Conservation (phyloP, 2,888 invertebrate genomes). For the Athalia cordata region DNA sequence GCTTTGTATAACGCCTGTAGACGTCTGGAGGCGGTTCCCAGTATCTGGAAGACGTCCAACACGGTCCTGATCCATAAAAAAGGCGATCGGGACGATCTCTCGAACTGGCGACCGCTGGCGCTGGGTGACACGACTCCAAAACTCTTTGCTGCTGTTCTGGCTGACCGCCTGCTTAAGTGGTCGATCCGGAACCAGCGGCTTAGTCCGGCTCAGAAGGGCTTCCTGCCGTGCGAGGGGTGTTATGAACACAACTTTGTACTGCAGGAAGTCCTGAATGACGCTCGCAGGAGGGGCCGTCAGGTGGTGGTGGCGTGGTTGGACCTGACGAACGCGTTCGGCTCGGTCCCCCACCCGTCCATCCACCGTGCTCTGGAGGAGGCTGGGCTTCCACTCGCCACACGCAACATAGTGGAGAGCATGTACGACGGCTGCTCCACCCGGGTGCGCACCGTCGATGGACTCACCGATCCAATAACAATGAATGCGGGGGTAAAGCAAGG, state of each 20-base stretch:
- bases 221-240: slow-evolving; percentile 64
- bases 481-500: slow-evolving; percentile 64
- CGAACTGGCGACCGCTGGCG: slow-evolving; percentile 63
- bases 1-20: background rate
- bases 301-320: slow-evolving; percentile 67
- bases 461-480: slow-evolving; percentile 52
- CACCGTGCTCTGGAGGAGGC: slow-evolving; percentile 49
- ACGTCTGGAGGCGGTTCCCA: slow-evolving; percentile 41
- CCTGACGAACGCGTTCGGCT: slow-evolving; percentile 68
- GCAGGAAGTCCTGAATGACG: slow-evolving; percentile 59
- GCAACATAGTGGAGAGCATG: slow-evolving; percentile 49
- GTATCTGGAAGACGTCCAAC: slow-evolving; percentile 46
- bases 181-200: slow-evolving; percentile 45
- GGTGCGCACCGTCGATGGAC: slow-evolving; percentile 46
- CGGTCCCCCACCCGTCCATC: slow-evolving; percentile 63
- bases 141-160: slow-evolving; percentile 54
- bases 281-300: slow-evolving; percentile 47
- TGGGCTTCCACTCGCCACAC: slow-evolving; percentile 42
- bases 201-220: slow-evolving; percentile 65
- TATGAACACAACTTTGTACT: slow-evolving; percentile 66
- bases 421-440: slow-evolving; percentile 51
- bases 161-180: slow-evolving; percentile 55
- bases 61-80: slow-evolving; percentile 49
- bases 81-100: slow-evolving; percentile 50
- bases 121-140: slow-evolving; percentile 57